phyloP scores from a whole-genome alignment of 2,888 invertebrate genomes.

The Lampropteryx suffumata region DNA sequence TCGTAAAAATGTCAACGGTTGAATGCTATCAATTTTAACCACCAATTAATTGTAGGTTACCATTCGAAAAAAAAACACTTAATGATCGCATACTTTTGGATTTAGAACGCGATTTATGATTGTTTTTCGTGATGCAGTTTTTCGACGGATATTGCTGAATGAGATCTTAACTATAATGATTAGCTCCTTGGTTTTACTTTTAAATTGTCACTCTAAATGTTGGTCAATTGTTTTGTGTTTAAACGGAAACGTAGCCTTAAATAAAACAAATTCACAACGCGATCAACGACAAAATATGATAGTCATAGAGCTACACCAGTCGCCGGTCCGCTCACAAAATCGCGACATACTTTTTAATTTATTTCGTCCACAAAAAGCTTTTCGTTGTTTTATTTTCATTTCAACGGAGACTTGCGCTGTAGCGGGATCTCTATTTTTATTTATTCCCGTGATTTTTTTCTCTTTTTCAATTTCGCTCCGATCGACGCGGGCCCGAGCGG shows the following conservation, averaged over 20 bases:
- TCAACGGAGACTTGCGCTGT: constrained; percentile 82
- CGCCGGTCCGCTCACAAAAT: constrained; percentile 65
- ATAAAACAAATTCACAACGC: constrained; percentile 31
- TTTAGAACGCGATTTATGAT: constrained; percentile 12
- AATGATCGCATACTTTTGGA: constrained; percentile 19
- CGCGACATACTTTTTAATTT: constrained; percentile 81
- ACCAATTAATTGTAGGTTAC: constrained; percentile 31
- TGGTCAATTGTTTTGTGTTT: too few relatives aligned
- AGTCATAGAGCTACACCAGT: constrained; percentile 46
- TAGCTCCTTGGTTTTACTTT: too few relatives aligned
- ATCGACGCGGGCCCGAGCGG: constrained; percentile 75
- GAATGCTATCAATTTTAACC: constrained; percentile 32
- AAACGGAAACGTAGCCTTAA: too few relatives aligned
- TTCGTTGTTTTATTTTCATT: constrained; percentile 80
- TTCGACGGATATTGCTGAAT: too few relatives aligned
- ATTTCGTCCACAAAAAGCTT: constrained; percentile 81
- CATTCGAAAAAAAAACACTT: constrained; percentile 19
- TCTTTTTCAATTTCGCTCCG: constrained; percentile 77
- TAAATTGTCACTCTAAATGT: too few relatives aligned
- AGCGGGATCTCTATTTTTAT: constrained; percentile 82
- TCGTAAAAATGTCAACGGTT: constrained; percentile 33
- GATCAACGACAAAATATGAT: constrained; percentile 49
- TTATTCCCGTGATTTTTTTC: constrained; percentile 71
- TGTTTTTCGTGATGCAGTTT: not conserved
- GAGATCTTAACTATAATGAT: too few relatives aligned